phyloP scores from a whole-genome alignment of 2,888 invertebrate species.

The Scrobipalpa atriplicella region DNA sequence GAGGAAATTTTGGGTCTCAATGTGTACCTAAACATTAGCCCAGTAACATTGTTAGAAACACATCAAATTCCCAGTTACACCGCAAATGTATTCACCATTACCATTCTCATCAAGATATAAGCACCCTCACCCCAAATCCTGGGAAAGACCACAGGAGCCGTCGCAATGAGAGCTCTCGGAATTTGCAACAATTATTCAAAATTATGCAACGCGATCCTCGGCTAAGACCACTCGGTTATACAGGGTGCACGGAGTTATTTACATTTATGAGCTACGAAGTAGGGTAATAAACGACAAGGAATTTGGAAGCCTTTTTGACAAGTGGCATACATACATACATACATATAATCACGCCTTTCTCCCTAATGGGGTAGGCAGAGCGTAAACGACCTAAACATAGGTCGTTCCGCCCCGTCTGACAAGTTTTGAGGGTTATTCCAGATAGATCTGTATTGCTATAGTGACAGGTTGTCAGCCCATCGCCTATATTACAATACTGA shows the following conservation, averaged over 20 bases:
- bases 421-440: no score
- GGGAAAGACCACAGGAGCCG: neutral
- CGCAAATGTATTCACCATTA: constrained; percentile 4
- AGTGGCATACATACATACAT: neutral
- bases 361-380: neutral
- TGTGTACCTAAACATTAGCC: no score
- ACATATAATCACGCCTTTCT: neutral
- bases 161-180: neutral
- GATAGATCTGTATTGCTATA: no score
- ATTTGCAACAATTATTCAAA: constrained; percentile 32
- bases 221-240: constrained; percentile 12
- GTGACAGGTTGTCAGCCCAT: no score
- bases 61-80: no score
- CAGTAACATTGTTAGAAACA: no score
- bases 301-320: neutral
- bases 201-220: constrained; percentile 28
- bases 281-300: neutral
- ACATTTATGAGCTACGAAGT: neutral
- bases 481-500: no score
- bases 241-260: neutral
- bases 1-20: no score
- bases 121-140: neutral
- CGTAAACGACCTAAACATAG: no score
- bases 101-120: constrained; percentile 17
- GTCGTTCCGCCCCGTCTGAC: no score